Base-by-base conservation (phyloP, 2,797 vertebrate genomes). In the Botia kubotai region DNA sequence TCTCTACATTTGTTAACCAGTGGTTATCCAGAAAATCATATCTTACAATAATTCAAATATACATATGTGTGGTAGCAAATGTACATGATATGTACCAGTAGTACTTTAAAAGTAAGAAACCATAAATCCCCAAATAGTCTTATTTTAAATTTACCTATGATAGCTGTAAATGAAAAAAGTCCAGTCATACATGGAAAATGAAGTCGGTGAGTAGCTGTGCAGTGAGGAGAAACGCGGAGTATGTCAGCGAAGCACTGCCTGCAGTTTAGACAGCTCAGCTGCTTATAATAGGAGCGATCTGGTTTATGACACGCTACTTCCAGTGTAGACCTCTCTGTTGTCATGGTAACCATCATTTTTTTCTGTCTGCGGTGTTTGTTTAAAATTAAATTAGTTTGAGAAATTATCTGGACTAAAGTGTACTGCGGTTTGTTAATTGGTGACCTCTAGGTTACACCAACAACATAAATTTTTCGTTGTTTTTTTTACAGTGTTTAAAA, bases 401-500 rank as follows among this genome's bases (percentile, higher is more conserved):
- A 52, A 16, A 46, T 11, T 11, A 46, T 52, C 50, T 52, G 16
- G 50, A 17, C 43, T 46, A 1, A 1, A 46, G 43, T 46, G 43
- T 10, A 46, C 43, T 46, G 43, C 10, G 43, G 43, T 11, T 6
- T 8, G 10, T 46, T 46, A 46, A 46, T 46, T 46, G 43, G 43
- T 46, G 43, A 46, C 43, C 43, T 46, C 43, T 46, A 10, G 10
- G 43, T 11, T 17, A 17, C 50, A 16, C 13, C 50, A 52, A 5
- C 13, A 16, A 17, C 17, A 52, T 52, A 52, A 4, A 52, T 16
- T 17, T 52, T 36, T 10, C 0, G n/a, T 19, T 14, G 13, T 17
- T 72, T 46, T 53, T 69, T 46, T n/a, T 43, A 48, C 19, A 29
- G 53, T 23, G 26, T 16, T 58, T 67, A 33, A 81, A 21, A 55